A percentile compares a stretch with the other conserved stretches of the same genome.
phyloP scores from a whole-genome alignment of 2,797 vertebrate genomes.

The Bufotes viridis region DNA sequence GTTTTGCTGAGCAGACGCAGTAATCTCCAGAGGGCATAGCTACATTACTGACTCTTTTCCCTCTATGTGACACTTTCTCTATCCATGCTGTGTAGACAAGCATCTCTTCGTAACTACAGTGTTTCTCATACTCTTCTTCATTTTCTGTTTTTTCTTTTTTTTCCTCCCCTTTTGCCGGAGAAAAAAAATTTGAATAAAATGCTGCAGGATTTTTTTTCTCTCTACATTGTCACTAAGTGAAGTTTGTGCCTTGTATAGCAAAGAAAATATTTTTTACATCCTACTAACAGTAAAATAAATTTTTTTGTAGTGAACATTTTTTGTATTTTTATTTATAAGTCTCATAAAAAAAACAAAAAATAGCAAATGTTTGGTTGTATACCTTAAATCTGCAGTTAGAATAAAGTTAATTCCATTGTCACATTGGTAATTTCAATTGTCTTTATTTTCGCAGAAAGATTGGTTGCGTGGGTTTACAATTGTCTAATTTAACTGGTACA shows the following conservation, averaged over 20 bases:
- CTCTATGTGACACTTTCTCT: constrained; percentile 68
- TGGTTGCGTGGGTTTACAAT: neutral
- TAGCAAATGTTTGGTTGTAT: constrained; percentile 97
- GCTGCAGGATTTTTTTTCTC: constrained; percentile 98
- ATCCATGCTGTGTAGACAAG: constrained; percentile 89
- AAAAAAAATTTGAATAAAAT: constrained; percentile 86
- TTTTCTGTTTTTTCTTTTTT: constrained; percentile 11
- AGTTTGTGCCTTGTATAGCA: constrained; percentile 98
- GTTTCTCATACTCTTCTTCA: constrained; percentile 82
- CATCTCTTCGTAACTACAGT: constrained; percentile 97
- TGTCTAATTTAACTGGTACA: no score
- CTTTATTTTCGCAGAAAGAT: neutral
- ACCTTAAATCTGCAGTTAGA: constrained; percentile 98
- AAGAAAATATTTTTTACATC: constrained; percentile 95
- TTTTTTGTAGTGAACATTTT: constrained; percentile 95
- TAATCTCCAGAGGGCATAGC: constrained; percentile 68
- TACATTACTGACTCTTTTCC: constrained; percentile 55
- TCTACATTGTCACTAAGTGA: constrained; percentile 98
- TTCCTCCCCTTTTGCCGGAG: constrained; percentile 70
- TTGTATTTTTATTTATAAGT: constrained; percentile 99
- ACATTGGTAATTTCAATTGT: constrained; percentile 64
- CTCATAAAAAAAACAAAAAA: constrained; percentile 84
- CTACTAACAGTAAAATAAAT: constrained; percentile 92
- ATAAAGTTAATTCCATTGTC: constrained; percentile 90
- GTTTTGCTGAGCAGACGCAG: constrained; percentile 73